Evolutionary conservation across 2,888 invertebrate genomes (phyloP).

Genomic region (Dusona sp.): DNA sequence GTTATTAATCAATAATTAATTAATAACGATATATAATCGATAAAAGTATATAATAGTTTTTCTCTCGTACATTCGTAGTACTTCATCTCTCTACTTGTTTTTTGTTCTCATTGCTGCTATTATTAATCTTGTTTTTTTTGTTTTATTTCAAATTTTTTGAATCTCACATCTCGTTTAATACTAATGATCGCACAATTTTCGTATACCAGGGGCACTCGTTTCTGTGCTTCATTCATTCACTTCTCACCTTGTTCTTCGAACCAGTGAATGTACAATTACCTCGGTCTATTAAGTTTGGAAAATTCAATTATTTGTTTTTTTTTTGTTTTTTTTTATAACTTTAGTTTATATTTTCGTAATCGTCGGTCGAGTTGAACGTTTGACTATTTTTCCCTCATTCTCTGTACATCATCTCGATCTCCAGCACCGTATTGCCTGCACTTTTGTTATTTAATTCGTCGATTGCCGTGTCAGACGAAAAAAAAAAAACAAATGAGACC

Average conservation of each 20-base stretch:
- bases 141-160: conserved; percentile 43
- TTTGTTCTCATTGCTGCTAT: conserved; percentile 28
- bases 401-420: conserved; percentile 24
- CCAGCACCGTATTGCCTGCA: conserved; percentile 10
- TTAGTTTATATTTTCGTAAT: conserved; percentile 25
- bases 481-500: conserved; percentile 4
- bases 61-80: conserved; percentile 80
- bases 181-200: conserved; percentile 68
- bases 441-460: conserved; percentile 21
- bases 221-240: conserved; percentile 37
- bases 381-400: conserved; percentile 54
- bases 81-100: conserved; percentile 51
- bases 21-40: conserved; percentile 80
- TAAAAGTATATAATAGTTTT: conserved; percentile 84
- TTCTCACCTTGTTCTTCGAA: conserved; percentile 58
- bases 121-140: conserved; percentile 66
- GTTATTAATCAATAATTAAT: conserved; percentile 74
- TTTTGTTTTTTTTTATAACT: conserved; percentile 8
- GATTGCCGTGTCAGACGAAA: conserved; percentile 15
- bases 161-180: conserved; percentile 64
- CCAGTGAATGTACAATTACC: conserved; percentile 58
- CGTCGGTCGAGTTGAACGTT: conserved; percentile 51
- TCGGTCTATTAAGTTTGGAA: background rate
- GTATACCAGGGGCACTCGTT: conserved; percentile 40
- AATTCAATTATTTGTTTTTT: conserved; percentile 33